Base-by-base conservation (phyloP, 2,113 vertebrate species). In the Hippocampus mohnikei region DNA sequence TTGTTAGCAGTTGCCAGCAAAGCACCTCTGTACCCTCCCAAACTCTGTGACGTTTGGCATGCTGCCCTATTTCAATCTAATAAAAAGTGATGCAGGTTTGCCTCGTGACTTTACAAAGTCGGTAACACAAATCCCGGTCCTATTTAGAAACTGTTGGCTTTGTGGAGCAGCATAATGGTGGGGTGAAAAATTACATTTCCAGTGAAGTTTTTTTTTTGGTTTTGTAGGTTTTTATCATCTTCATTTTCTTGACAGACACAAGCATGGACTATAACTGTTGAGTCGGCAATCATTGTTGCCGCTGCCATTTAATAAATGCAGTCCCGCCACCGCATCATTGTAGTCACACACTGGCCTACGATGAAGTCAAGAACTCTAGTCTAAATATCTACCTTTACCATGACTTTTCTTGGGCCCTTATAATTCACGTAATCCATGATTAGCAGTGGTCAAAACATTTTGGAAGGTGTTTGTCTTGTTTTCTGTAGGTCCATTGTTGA, bases 1-100 rank as follows among this genome's bases (percentile, higher is more conserved):
- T 40, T 67, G 63, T 60, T 58, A 56, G 80, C 69, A 77, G 83
- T 74, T 85, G 75, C 72, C 74, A 59, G n/a, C 12, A 5, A 55
- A 46, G 76, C 67, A 82, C 75, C 77, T 80, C 72, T 50, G 37
- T 50, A 41, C 53, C 63, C 77, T 60, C 40, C 65, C 46, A 63
- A 37, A 40, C 40, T 62, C 46, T 46, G 21, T 53, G 69, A 78
- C 50, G 70, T 8, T 70, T 78, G 77, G 72, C 77, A 58, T 1
- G 15, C 9, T 64, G 63, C 75, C 77, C 58, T 29, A 59, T 53
- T 67, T 74, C 72, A 63, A 56, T 84, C 65, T 80, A 77, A 83
- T 83, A 73, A 73, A 56, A 52, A 74, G 77, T 42, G 55, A 67
- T 61, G 70, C 62, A 58, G 61, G 71, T 75, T 67, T 69, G 52